A percentile compares a stretch with the other conserved stretches of the same genome.
phyloP scores from a whole-genome alignment of 2,113 vertebrate genomes.

The Mobula hypostoma region DNA sequence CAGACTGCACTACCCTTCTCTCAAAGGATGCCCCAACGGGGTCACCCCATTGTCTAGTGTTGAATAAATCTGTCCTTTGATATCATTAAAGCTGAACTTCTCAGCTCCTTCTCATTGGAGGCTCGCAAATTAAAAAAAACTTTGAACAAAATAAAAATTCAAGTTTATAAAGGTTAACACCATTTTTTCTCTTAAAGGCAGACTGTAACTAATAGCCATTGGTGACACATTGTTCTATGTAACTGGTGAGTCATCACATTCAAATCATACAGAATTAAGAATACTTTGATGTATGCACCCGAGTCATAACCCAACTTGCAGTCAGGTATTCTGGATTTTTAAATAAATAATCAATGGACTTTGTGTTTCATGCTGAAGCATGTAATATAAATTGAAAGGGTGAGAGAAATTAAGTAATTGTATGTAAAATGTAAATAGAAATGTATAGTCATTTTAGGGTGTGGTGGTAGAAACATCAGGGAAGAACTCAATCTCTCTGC shows the following conservation, averaged over 20 bases:
- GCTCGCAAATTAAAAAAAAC: not conserved
- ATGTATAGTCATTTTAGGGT: not conserved
- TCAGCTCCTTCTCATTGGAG: not conserved
- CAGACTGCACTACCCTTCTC: too few relatives aligned
- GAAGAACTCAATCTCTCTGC: not conserved
- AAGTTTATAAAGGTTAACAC: not conserved
- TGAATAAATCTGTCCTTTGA: not conserved
- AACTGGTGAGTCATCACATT: slow-evolving; percentile 2
- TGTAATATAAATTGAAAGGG: not conserved
- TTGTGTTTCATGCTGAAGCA: not conserved
- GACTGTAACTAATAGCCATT: not conserved
- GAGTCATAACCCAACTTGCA: not conserved
- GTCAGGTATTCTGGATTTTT: not conserved
- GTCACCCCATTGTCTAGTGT: not conserved
- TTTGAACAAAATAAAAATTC: not conserved
- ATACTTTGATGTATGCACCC: not conserved
- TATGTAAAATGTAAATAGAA: too few relatives aligned
- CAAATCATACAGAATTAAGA: slow-evolving; percentile 6
- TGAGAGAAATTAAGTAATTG: not conserved
- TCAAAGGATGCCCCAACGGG: too few relatives aligned
- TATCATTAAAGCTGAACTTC: not conserved
- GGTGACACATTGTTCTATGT: not conserved
- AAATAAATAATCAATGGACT: not conserved
- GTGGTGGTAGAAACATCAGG: not conserved
- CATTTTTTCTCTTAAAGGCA: not conserved